These are phyloP conservation scores for Agrotis ipsilon DNA, from an alignment of 2,888 invertebrate species.

Conservation along the genomic window DNA sequence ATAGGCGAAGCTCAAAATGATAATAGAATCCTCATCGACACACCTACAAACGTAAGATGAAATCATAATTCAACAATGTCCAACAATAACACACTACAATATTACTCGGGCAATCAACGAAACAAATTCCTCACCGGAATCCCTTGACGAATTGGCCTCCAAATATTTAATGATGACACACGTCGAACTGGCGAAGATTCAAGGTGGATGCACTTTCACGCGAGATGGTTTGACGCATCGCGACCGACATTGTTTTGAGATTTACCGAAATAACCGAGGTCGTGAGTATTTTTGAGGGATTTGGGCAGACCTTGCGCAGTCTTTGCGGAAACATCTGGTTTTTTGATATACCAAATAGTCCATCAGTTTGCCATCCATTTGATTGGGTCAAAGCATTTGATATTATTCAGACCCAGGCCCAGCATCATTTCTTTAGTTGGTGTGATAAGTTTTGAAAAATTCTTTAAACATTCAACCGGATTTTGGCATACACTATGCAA, in stretches of 20 bases:
- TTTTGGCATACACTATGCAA: no score
- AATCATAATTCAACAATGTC: constrained; percentile 13
- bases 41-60: background rate
- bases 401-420: background rate
- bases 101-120: background rate
- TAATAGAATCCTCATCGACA: background rate
- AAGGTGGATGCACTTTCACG: constrained; percentile 67
- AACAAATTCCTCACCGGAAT: constrained; percentile 24
- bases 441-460: background rate
- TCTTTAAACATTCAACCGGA: background rate
- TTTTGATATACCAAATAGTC: no score
- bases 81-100: background rate
- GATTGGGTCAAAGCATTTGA: background rate
- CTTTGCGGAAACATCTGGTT: no score
- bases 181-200: constrained; percentile 61
- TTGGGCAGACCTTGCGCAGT: no score
- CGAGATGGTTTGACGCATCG: constrained; percentile 40
- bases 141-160: constrained; percentile 29
- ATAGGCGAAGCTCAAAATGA: background rate
- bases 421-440: background rate
- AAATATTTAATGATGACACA: constrained; percentile 27
- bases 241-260: constrained; percentile 36
- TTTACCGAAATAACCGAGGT: constrained; percentile 37
- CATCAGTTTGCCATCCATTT: no score
- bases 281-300: background rate